These are phyloP conservation scores for Eolophus roseicapilla DNA, from an alignment of 2,113 vertebrate genomes.

Conservation along the genomic window DNA sequence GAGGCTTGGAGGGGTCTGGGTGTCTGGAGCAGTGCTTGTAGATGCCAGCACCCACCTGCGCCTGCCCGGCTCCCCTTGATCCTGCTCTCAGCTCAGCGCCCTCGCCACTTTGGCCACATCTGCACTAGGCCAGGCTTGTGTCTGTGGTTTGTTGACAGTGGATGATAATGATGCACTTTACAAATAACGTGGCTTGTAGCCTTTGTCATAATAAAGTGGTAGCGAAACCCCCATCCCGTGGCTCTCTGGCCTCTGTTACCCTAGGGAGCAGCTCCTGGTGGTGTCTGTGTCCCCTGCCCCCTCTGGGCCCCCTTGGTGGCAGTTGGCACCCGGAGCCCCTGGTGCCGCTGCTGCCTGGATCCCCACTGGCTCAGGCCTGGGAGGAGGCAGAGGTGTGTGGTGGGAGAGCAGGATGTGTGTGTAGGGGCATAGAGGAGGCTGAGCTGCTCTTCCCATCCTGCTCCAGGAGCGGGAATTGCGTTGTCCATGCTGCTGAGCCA, in stretches of 20 bases:
- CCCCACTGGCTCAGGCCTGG: background rate
- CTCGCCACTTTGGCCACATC: background rate
- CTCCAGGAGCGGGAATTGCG: fast-evolving
- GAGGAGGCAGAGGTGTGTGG: background rate
- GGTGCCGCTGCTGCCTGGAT: fast-evolving
- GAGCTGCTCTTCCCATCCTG: background rate
- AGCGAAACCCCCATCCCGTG: background rate
- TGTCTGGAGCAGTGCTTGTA: slow-evolving; percentile 30
- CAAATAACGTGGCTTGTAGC: slow-evolving; percentile 73
- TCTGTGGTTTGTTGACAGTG: slow-evolving; percentile 65
- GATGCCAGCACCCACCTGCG: background rate
- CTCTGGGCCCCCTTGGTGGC: fast-evolving
- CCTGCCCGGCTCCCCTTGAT: fast-evolving
- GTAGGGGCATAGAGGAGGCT: fast-evolving
- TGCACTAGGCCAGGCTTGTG: slow-evolving; percentile 54
- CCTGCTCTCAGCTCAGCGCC: background rate
- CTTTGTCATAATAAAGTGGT: slow-evolving; percentile 78
- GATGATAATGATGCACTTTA: slow-evolving; percentile 77
- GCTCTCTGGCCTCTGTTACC: background rate
- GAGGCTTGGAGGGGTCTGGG: background rate
- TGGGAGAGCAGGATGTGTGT: background rate
- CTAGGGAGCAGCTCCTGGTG: background rate
- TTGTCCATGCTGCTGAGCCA: fast-evolving
- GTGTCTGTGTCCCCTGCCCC: background rate
- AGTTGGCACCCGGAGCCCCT: fast-evolving